These are phyloP conservation scores for Triplophysa siluroides DNA, from an alignment of 2,113 vertebrate species.

Conservation along the genomic window DNA sequence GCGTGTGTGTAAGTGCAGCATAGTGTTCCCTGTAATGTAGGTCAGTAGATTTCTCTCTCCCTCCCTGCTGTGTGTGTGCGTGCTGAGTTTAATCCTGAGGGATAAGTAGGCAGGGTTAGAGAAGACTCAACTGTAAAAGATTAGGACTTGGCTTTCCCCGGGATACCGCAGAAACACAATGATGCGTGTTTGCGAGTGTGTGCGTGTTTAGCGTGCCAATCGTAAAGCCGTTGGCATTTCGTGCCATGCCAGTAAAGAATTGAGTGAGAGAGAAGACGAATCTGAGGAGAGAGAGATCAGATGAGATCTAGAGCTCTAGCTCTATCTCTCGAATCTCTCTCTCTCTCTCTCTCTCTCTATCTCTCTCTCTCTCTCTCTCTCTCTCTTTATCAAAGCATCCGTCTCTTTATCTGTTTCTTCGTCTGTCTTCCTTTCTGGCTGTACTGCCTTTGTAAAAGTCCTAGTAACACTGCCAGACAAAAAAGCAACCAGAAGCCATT, in stretches of 20 bases:
- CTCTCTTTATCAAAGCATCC: neutral
- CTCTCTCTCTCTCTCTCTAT: no score
- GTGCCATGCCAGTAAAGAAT: constrained; percentile 10
- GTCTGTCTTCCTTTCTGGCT: neutral
- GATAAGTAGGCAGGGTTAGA: constrained; percentile 46
- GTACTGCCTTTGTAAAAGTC: neutral
- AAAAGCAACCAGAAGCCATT: no score
- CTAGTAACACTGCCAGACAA: no score
- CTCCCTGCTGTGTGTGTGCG: constrained; percentile 11
- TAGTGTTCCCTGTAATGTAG: constrained; percentile 44
- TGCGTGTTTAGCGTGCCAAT: constrained; percentile 18
- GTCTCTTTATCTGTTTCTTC: neutral
- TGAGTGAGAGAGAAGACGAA: no score
- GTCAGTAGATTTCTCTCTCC: constrained; percentile 42
- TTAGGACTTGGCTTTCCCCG: constrained; percentile 50
- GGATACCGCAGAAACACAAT: constrained; percentile 37
- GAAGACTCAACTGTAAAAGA: constrained; percentile 45
- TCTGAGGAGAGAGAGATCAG: no score
- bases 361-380: neutral
- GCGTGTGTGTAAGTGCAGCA: constrained; percentile 30
- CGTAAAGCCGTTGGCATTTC: constrained; percentile 29
- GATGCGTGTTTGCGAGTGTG: constrained; percentile 21
- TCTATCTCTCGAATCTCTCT: no score
- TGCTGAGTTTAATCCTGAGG: constrained; percentile 50
- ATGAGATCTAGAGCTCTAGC: no score